Evolutionary conservation across 2,113 vertebrate genomes (phyloP).

Genomic region (Prunella fulvescens): DNA sequence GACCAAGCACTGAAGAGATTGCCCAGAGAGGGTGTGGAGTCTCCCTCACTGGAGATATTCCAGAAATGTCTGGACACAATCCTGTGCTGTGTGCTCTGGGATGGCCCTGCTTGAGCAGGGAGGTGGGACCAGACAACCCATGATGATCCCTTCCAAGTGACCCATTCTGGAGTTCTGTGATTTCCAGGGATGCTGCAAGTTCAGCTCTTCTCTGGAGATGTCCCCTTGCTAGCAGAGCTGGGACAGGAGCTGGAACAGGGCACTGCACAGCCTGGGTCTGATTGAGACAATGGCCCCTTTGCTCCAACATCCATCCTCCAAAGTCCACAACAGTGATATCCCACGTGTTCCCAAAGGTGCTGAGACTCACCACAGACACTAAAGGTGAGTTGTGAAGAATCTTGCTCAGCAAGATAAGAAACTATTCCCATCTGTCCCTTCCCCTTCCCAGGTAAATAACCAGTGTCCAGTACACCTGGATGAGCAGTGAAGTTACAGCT

Average conservation of each 20-base stretch:
- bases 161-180: background rate
- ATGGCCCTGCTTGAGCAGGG: background rate
- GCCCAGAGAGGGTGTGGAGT: background rate
- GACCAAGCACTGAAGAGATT: fast-evolving
- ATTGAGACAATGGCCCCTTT: background rate
- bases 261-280: background rate
- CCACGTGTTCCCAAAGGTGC: background rate
- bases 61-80: background rate
- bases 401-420: background rate
- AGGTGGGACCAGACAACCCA: background rate
- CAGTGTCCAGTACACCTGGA: background rate
- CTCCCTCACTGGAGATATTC: background rate
- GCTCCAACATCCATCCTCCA: background rate
- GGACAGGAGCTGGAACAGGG: background rate
- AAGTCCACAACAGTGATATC: background rate
- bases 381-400: background rate
- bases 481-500: background rate
- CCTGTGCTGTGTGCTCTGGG: background rate
- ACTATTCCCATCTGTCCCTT: background rate
- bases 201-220: background rate
- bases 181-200: background rate
- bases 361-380: background rate
- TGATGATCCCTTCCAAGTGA: background rate
- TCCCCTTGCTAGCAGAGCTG: background rate
- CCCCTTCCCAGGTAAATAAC: background rate